Conservation (phyloP, 1,140 invertebrate species). For the Calycopis cecrops region DNA sequence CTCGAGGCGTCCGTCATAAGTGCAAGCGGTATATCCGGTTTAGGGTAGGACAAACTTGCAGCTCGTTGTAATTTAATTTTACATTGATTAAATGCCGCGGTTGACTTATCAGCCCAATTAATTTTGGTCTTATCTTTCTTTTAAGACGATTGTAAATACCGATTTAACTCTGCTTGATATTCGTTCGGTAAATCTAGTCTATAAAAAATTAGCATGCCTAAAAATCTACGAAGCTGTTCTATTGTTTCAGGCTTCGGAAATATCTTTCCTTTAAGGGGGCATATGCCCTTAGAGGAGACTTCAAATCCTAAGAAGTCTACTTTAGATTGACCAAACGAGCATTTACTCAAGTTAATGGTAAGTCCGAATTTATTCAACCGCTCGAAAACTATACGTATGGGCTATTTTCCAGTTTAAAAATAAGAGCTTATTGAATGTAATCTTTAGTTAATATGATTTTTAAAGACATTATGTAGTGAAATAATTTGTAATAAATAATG, state of each 20-base stretch:
- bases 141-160: background rate
- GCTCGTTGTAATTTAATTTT: constrained; percentile 6
- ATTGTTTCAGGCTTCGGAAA: constrained; percentile 16
- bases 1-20: constrained; percentile 16
- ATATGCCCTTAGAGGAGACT: constrained; percentile 11
- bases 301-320: constrained; percentile 19
- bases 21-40: constrained; percentile 4
- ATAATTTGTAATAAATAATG: no score
- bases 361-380: constrained; percentile 16
- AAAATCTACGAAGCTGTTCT: constrained; percentile 15
- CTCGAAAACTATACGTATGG: constrained; percentile 13
- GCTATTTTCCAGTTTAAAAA: no score
- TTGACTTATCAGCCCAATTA: background rate
- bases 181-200: no score
- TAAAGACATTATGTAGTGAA: no score
- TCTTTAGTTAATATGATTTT: no score
- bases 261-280: constrained; percentile 12
- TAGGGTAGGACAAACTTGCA: constrained; percentile 10
- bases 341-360: constrained; percentile 17
- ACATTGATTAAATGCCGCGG: constrained; percentile 13
- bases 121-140: background rate
- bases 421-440: no score
- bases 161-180: background rate
- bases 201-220: constrained; percentile 15
- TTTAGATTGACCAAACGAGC: constrained; percentile 14